phyloP scores from a whole-genome alignment of 2,113 vertebrate genomes.

The Sitta europaea region DNA sequence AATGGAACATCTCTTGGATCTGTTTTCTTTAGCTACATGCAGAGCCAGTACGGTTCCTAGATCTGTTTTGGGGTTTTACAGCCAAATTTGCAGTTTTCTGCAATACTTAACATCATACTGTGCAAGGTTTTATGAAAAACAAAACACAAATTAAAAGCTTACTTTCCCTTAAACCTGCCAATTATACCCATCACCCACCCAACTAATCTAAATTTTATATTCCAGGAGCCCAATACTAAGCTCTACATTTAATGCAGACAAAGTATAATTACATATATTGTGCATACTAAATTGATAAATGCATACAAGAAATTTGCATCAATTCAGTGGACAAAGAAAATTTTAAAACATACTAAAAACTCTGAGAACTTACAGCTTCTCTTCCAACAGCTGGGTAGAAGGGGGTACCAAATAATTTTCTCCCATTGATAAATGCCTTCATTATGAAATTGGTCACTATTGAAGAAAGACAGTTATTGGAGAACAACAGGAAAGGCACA shows the following conservation, averaged over 20 bases:
- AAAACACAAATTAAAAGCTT: not conserved
- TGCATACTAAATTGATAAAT: not conserved
- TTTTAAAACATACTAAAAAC: not conserved
- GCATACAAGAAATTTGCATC: not conserved
- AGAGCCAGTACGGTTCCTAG: not conserved
- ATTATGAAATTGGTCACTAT: constrained; percentile 99
- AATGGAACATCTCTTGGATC: not conserved
- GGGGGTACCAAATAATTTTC: constrained; percentile 93
- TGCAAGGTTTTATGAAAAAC: not conserved
- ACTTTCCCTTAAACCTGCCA: not conserved
- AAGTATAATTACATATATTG: not conserved
- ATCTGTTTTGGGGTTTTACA: not conserved
- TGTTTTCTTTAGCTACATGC: not conserved
- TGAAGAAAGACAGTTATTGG: constrained; percentile 36
- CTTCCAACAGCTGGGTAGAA: constrained; percentile 87
- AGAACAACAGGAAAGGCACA: not conserved
- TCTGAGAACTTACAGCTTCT: constrained; percentile 84
- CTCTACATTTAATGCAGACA: not conserved
- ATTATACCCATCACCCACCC: not conserved
- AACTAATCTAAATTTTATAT: not conserved
- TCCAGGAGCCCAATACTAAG: not conserved
- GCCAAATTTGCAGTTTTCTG: not conserved
- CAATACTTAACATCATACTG: not conserved
- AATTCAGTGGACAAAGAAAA: not conserved
- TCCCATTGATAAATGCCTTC: constrained; percentile 98